phyloP scores from a whole-genome alignment of 23 tunicate genomes.

The Halocynthia aurantium region DNA sequence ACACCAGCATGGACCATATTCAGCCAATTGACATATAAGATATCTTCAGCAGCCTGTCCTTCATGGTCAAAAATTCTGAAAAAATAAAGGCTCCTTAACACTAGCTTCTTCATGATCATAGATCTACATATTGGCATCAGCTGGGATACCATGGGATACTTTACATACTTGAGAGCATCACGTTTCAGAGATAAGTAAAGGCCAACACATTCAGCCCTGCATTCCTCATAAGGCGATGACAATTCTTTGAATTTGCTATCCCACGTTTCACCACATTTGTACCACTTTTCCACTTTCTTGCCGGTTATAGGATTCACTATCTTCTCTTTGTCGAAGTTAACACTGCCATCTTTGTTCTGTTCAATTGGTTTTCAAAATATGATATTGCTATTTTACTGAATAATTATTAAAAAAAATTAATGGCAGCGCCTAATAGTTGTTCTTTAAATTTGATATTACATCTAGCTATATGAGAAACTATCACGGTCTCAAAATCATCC shows the following conservation, averaged over 20 bases:
- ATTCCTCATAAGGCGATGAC: constrained; percentile 26
- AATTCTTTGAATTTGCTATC: constrained; percentile 14
- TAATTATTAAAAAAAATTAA: too few relatives aligned
- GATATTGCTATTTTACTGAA: too few relatives aligned
- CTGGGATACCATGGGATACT: too few relatives aligned
- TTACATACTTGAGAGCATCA: not conserved
- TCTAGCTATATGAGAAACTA: too few relatives aligned
- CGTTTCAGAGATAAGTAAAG: constrained; percentile 9
- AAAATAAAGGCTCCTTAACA: too few relatives aligned
- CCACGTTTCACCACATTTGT: constrained; percentile 16
- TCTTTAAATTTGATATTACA: too few relatives aligned
- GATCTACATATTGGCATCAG: too few relatives aligned
- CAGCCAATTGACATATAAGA: constrained; percentile 23
- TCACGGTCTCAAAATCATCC: too few relatives aligned
- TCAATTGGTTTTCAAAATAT: too few relatives aligned
- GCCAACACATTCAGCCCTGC: constrained; percentile 30
- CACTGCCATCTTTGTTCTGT: constrained; percentile 5
- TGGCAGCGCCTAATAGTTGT: too few relatives aligned
- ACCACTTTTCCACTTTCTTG: constrained; percentile 18
- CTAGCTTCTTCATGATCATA: too few relatives aligned
- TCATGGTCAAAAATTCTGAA: constrained; percentile 12
- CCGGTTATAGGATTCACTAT: constrained; percentile 7
- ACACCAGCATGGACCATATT: constrained; percentile 29
- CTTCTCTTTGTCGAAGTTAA: constrained; percentile 1
- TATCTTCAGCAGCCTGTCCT: constrained; percentile 19